Evolutionary conservation across 1,140 invertebrate species (phyloP).

Genomic region (Tribolium castaneum): DNA sequence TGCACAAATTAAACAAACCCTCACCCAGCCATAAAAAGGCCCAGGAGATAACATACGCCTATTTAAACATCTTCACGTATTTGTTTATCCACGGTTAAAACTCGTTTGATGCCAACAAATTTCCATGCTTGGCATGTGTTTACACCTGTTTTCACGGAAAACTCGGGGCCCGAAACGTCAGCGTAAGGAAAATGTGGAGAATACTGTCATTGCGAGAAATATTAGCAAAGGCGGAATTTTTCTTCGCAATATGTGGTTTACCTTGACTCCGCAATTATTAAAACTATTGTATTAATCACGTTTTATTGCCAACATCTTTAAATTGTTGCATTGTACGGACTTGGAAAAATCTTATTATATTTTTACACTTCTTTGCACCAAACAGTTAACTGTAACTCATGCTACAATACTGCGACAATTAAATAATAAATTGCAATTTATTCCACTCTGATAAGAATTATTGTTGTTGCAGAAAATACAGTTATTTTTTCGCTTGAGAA

Average conservation of each 20-base stretch:
- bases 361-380: background rate
- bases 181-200: too few species aligned
- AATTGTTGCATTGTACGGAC: too few species aligned
- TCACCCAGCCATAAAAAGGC: background rate
- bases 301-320: background rate
- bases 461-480: background rate
- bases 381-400: background rate
- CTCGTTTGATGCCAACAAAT: slow-evolving; percentile 4
- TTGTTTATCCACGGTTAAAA: slow-evolving; percentile 14
- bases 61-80: slow-evolving; percentile 1
- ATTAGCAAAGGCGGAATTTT: background rate
- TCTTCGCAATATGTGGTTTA: background rate
- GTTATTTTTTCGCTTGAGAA: background rate
- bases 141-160: slow-evolving; percentile 22
- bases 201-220: background rate
- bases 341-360: too few species aligned
- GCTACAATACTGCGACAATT: background rate
- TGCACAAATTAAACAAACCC: background rate
- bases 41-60: background rate
- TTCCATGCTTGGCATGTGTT: slow-evolving; percentile 15
- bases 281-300: background rate
- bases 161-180: background rate
- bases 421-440: background rate
- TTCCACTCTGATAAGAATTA: background rate
- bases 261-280: background rate